Evolutionary conservation across 2,797 vertebrate species (phyloP), one percentile per base, ranked within the genome.

Genomic region (Ficedula albicollis): DNA sequence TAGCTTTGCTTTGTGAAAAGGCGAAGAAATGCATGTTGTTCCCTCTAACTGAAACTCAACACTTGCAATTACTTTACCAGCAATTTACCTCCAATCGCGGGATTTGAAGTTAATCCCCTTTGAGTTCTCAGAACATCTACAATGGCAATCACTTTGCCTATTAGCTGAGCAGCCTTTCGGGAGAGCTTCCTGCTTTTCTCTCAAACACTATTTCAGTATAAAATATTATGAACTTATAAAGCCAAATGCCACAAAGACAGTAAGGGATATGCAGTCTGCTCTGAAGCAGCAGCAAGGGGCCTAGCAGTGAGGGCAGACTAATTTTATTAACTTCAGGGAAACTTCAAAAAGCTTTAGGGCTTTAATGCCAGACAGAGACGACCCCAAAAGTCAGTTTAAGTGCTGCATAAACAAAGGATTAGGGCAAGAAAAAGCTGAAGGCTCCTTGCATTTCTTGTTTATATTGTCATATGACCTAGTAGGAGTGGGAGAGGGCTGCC

Each of bases 311-410:
- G 95, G 96, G 95, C 97, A 97, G 97, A 97, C 96, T 98, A 97
- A 97, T 98, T 98, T 97, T 97, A 98, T 98, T 98, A 98, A 98
- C 97, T 97, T 97, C 95, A 96, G 96, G 97, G 95, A 87, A 98
- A 97, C 97, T 97, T 98, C 98, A 98, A 98, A 98, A 98, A 97
- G 97, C 97, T 96, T 94, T 90, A 94, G 97, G 93, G 95, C 96
- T 97, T 97, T 97, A 96, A 97, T 96, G 96, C 94, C 96, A 97
- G 97, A 98, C 97, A 97, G 97, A 96, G 91, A 94, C 84, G 96
- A 98, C 97, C 97, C 97, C 96, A 92, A 97, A 96, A 97, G 96
- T 97, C 96, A 96, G 97, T 97, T 98, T 97, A 97, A 98, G 97
- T 97, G 97, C 97, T 98, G 93, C 96, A 96, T 98, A 98, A 98